phyloP scores from a whole-genome alignment of 2,113 vertebrate genomes.

The Boulengeromyrus knoepffleri region DNA sequence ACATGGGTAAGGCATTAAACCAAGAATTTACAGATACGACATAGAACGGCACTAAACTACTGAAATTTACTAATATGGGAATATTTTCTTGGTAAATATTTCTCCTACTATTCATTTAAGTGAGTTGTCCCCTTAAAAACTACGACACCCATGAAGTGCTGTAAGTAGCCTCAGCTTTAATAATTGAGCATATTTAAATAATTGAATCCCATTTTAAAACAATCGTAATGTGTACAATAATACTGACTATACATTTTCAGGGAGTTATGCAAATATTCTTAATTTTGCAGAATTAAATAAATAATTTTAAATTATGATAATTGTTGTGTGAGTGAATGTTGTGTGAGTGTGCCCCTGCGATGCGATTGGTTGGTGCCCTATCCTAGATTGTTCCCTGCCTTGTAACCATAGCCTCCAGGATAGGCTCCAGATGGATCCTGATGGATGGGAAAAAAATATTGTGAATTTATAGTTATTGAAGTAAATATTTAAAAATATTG shows the following conservation, averaged over 20 bases:
- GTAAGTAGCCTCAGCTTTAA: background rate
- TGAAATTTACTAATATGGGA: background rate
- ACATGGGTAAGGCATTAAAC: background rate
- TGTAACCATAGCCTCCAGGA: background rate
- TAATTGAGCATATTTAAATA: background rate
- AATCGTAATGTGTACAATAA: background rate
- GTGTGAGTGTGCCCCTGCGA: background rate
- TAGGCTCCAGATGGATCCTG: background rate
- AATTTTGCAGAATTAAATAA: background rate
- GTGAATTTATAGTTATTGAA: background rate
- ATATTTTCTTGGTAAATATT: background rate
- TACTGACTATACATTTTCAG: background rate
- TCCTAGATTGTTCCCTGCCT: background rate
- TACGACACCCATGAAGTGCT: background rate
- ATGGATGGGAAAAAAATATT: background rate
- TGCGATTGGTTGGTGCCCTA: background rate
- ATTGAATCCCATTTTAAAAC: background rate
- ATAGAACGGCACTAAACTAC: background rate
- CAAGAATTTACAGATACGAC: background rate
- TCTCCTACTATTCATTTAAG: background rate
- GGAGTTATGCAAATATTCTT: background rate
- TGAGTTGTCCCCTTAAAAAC: background rate
- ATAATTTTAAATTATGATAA: no score
- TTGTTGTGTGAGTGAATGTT: background rate
- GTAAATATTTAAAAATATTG: background rate